These are phyloP conservation scores for Neuroterus valhalla DNA, from an alignment of 1,140 invertebrate species.

Conservation along the genomic window DNA sequence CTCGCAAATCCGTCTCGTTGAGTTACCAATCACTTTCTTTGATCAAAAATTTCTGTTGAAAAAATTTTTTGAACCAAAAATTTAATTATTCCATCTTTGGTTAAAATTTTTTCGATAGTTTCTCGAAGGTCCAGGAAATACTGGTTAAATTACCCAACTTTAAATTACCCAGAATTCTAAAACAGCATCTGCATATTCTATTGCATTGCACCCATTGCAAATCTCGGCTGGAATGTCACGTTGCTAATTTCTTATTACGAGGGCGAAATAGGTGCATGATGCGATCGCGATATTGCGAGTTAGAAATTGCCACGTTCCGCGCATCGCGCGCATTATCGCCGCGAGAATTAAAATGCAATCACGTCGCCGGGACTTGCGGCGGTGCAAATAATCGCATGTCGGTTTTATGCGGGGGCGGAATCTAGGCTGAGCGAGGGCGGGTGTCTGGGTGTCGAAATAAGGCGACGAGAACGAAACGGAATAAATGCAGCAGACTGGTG, in stretches of 20 bases:
- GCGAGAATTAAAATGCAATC: conserved; percentile 61
- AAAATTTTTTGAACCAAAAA: no score
- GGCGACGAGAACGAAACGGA: conserved; percentile 53
- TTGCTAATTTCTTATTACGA: conserved; percentile 56
- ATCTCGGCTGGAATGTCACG: conserved; percentile 50
- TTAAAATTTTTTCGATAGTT: no score
- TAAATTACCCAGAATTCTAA: no score
- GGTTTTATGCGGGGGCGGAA: conserved; percentile 37
- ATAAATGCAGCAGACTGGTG: conserved; percentile 52
- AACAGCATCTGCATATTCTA: conserved; percentile 20
- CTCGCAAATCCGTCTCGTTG: no score
- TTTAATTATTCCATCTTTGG: no score
- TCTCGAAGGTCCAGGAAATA: no score
- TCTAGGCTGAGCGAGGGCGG: conserved; percentile 9
- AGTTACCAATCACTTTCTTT: no score
- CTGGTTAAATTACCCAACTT: no score
- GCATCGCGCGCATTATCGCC: conserved; percentile 58
- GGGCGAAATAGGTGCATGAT: conserved; percentile 50
- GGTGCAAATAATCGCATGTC: conserved; percentile 51
- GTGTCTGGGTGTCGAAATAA: conserved; percentile 33
- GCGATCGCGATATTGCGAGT: conserved; percentile 57
- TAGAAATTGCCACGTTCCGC: conserved; percentile 56
- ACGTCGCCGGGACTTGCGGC: conserved; percentile 48
- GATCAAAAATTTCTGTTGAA: no score
- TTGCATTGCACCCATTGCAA: conserved; percentile 11